These are phyloP conservation scores for Calliphora vomitoria DNA, from an alignment of 2,888 invertebrate species.

Conservation along the genomic window DNA sequence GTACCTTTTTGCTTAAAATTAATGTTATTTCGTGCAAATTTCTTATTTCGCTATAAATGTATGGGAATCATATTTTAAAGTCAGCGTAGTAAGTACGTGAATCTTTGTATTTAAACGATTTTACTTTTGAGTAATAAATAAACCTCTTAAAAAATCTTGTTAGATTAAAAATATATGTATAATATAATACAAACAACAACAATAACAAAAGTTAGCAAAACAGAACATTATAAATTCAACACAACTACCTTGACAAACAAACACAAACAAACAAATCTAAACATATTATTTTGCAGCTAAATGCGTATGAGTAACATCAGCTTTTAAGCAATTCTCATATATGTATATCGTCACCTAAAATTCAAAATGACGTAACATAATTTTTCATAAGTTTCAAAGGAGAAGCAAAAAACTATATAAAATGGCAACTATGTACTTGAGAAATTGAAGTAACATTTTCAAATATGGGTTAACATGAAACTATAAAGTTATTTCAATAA, in stretches of 20 bases:
- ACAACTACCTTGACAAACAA: constrained; percentile 26
- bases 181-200: constrained; percentile 9
- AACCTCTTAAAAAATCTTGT: constrained; percentile 40
- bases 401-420: too few species aligned
- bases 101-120: constrained; percentile 27
- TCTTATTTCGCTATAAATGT: constrained; percentile 12
- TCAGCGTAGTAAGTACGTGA: constrained; percentile 23
- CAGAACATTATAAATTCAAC: constrained; percentile 28
- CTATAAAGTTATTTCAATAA: too few species aligned
- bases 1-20: neutral
- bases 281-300: constrained; percentile 55
- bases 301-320: constrained; percentile 52
- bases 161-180: constrained; percentile 8
- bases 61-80: constrained; percentile 53
- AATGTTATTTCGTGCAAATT: constrained; percentile 17
- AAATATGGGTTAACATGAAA: too few species aligned
- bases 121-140: constrained; percentile 34
- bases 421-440: too few species aligned
- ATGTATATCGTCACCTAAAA: neutral
- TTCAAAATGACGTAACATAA: too few species aligned
- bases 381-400: too few species aligned
- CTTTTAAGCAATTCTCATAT: neutral
- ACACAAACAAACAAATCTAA: constrained; percentile 29
- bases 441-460: too few species aligned
- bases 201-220: neutral